Evolutionary conservation across 2,113 vertebrate species (phyloP).

Genomic region (Heliornis fulica): DNA sequence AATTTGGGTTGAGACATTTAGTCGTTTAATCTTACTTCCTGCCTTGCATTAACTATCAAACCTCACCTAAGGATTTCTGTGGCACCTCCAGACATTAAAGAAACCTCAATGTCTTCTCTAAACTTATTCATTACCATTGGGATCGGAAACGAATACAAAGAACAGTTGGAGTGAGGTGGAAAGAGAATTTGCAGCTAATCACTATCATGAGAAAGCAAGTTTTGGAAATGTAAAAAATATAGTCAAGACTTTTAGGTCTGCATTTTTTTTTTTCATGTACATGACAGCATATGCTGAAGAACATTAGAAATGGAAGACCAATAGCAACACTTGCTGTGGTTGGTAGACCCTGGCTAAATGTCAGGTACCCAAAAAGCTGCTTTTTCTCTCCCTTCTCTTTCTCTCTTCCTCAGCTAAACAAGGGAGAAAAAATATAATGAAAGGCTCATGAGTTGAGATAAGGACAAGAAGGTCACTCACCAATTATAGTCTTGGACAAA

Average conservation of each 20-base stretch:
- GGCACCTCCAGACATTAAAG: neutral
- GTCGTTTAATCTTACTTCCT: neutral
- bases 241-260: neutral
- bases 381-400: no score
- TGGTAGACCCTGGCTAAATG: no score
- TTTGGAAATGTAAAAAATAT: neutral
- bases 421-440: no score
- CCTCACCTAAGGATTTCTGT: neutral
- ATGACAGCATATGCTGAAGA: no score
- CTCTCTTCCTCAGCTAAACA: no score
- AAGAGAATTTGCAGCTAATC: neutral
- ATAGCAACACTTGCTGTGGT: no score
- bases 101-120: neutral
- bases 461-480: no score
- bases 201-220: neutral
- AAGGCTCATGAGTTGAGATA: no score
- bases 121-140: neutral
- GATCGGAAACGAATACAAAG: neutral
- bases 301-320: no score
- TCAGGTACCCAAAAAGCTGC: no score
- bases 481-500: no score
- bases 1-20: neutral
- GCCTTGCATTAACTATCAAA: neutral
- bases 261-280: no score
- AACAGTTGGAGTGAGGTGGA: neutral